phyloP scores from a whole-genome alignment of 1,140 invertebrate genomes.

The Drosophila repletoides region DNA sequence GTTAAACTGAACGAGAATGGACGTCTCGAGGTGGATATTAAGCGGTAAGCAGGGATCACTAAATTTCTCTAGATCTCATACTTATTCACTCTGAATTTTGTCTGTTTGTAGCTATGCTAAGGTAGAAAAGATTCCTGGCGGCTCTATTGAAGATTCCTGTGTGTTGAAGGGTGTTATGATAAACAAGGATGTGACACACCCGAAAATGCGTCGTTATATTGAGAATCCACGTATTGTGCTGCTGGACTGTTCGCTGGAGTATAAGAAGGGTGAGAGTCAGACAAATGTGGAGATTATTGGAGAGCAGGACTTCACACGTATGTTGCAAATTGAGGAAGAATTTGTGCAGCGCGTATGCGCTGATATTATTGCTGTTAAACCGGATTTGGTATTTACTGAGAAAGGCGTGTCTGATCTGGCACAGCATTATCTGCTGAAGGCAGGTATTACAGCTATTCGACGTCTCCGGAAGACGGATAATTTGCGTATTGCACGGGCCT shows the following conservation, averaged over 20 bases:
- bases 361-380: conserved; percentile 97
- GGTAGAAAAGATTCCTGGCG: conserved; percentile 99
- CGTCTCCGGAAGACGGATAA: conserved; percentile 97
- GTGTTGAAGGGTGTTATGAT: conserved; percentile 99
- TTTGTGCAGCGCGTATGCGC: conserved; percentile 95
- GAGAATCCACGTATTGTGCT: conserved; percentile 98
- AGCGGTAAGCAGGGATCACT: conserved; percentile 84
- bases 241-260: conserved; percentile 97
- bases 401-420: conserved; percentile 98
- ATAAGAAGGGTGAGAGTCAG: conserved; percentile 99
- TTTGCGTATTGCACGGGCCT: conserved; percentile 97
- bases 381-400: conserved; percentile 98
- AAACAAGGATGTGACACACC: conserved; percentile 99
- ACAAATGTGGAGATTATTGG: conserved; percentile 98
- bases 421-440: conserved; percentile 93
- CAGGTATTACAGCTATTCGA: conserved; percentile 96
- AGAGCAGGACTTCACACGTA: conserved; percentile 97
- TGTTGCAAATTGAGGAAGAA: conserved; percentile 97
- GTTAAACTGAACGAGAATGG: conserved; percentile 95
- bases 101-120: conserved; percentile 89
- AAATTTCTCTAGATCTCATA: background rate
- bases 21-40: conserved; percentile 97
- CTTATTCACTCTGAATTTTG: background rate
- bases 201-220: conserved; percentile 97
- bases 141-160: conserved; percentile 95